A percentile compares a stretch with the other conserved stretches of the same genome.
Evolutionary conservation across 2,888 invertebrate species (phyloP).

Genomic region (Himalopsyche anomala): DNA sequence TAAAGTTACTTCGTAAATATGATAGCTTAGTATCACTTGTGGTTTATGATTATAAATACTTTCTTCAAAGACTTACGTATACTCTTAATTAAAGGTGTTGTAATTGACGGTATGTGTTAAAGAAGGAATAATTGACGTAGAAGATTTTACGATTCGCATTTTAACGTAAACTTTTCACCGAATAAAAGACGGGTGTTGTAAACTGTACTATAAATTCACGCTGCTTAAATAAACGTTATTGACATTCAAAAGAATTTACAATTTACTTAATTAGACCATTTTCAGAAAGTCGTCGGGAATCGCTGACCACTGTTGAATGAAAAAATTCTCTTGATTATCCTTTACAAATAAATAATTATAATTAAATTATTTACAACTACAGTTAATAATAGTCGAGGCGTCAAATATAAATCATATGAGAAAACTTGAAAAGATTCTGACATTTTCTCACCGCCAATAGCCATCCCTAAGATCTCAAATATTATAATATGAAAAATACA

Average conservation of each 20-base stretch:
- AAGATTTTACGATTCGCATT: neutral
- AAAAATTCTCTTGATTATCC: no score
- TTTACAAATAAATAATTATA: no score
- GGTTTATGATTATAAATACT: neutral
- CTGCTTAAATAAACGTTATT: neutral
- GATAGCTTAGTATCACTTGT: neutral
- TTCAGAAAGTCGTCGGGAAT: neutral
- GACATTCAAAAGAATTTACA: neutral
- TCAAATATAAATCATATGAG: no score
- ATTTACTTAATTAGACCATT: neutral
- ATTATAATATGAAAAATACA: no score
- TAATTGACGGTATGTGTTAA: neutral
- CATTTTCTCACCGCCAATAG: no score
- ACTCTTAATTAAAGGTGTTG: conserved; percentile 3
- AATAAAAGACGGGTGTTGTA: neutral
- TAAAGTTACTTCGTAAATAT: neutral
- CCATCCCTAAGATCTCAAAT: no score
- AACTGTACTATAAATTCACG: neutral
- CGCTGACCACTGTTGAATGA: no score
- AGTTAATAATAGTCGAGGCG: no score
- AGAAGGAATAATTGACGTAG: neutral
- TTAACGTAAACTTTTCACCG: neutral
- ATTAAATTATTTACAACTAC: no score
- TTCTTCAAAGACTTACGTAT: neutral
- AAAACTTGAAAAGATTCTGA: no score